phyloP scores from a whole-genome alignment of 2,113 vertebrate species.

The Mormyrus lacerda region DNA sequence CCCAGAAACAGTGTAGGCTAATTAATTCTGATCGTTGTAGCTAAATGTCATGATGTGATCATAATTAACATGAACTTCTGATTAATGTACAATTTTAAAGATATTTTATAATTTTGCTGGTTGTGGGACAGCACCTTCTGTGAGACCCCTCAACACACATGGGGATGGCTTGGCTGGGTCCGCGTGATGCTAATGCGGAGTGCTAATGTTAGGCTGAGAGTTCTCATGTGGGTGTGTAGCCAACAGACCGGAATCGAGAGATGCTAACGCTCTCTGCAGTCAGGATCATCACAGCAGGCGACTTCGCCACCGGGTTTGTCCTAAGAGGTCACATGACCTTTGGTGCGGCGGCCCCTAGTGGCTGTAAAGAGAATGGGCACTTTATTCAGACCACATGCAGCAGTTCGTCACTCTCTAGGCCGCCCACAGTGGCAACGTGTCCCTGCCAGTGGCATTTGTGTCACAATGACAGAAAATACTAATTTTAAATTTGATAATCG shows the following conservation, averaged over 20 bases:
- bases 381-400: not conserved
- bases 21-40: not conserved
- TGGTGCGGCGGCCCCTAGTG: not conserved
- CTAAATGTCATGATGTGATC: not conserved
- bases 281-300: not conserved
- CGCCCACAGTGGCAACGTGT: not conserved
- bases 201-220: not conserved
- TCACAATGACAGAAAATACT: not conserved
- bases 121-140: not conserved
- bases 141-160: not conserved
- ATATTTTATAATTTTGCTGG: not conserved
- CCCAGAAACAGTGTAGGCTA: not conserved
- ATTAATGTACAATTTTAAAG: not conserved
- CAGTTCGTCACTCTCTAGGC: not conserved
- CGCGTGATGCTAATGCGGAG: not conserved
- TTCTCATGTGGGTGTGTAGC: not conserved
- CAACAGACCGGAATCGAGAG: too few species aligned
- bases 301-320: not conserved
- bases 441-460: not conserved
- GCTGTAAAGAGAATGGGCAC: not conserved
- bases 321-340: not conserved
- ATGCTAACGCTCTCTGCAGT: not conserved
- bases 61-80: not conserved
- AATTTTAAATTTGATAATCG: not conserved
- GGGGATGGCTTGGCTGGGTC: not conserved